A percentile compares a stretch with the other conserved stretches of the same genome.
Conservation (phyloP, 2,113 vertebrate species). For the Chaetodon auriga region DNA sequence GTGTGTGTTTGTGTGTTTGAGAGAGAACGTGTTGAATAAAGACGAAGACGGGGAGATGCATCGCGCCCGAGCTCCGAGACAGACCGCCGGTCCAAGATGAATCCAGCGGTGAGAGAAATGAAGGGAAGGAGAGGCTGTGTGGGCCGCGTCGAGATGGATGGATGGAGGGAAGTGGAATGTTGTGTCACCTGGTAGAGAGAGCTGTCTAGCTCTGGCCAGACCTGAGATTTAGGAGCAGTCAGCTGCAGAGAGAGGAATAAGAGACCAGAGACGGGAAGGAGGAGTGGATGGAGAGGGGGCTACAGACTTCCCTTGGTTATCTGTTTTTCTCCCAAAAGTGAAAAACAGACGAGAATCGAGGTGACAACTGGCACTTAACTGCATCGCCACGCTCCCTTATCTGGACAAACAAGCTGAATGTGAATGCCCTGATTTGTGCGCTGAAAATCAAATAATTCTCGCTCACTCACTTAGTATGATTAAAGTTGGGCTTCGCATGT, state of each 20-base stretch:
- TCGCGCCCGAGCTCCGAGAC: constrained; percentile 38
- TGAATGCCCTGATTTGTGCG: constrained; percentile 36
- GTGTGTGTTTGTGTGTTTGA: constrained; percentile 31
- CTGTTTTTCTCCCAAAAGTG: constrained; percentile 32
- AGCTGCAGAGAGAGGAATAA: constrained; percentile 58
- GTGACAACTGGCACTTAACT: constrained; percentile 66
- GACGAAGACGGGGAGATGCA: constrained; percentile 42
- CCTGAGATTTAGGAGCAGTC: constrained; percentile 69
- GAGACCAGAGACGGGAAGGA: constrained; percentile 41
- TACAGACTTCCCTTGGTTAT: constrained; percentile 40
- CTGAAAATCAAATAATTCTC: constrained; percentile 54
- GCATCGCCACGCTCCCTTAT: constrained; percentile 54
- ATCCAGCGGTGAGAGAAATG: constrained; percentile 50
- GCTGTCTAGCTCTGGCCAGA: constrained; percentile 57
- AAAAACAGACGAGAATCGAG: constrained; percentile 55
- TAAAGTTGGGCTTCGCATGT: constrained; percentile 46
- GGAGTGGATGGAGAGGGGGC: background rate
- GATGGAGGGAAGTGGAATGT: constrained; percentile 57
- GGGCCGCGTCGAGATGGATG: constrained; percentile 56
- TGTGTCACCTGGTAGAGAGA: constrained; percentile 74
- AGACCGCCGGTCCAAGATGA: constrained; percentile 38
- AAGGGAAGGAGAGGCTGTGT: constrained; percentile 53
- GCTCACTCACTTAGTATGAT: constrained; percentile 52
- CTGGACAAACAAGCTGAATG: constrained; percentile 56
- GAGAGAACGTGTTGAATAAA: constrained; percentile 51